A percentile compares a stretch with the other conserved stretches of the same genome.
These are phyloP conservation scores for Octomys mimax DNA, from an alignment of 2,797 vertebrate species.

Conservation along the genomic window DNA sequence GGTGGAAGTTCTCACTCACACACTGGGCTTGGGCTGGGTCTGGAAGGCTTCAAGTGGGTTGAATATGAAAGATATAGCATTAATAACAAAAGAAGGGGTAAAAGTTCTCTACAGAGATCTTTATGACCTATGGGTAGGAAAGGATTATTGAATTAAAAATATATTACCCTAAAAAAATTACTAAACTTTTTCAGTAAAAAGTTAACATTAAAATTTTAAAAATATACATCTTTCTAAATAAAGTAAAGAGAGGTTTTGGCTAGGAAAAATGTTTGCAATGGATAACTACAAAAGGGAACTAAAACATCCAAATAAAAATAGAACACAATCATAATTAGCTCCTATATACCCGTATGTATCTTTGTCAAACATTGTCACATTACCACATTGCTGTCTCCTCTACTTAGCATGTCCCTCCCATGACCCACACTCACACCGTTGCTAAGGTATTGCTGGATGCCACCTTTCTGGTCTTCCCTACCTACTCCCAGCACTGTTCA, in stretches of 20 bases:
- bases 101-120: not conserved
- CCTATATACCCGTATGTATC: not conserved
- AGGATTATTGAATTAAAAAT: not conserved
- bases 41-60: not conserved
- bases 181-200: not conserved
- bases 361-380: not conserved
- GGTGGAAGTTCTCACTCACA: too few relatives aligned
- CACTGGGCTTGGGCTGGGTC: too few relatives aligned
- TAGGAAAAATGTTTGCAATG: conserved; percentile 12
- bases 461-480: not conserved
- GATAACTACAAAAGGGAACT: not conserved
- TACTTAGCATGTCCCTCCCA: not conserved
- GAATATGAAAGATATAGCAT: not conserved
- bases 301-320: not conserved
- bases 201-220: not conserved
- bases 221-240: not conserved
- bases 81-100: not conserved
- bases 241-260: not conserved
- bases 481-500: too few relatives aligned
- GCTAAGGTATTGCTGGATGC: not conserved
- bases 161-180: conserved; percentile 35
- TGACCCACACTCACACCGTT: not conserved
- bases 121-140: not conserved
- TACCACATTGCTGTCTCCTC: not conserved
- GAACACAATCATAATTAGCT: not conserved